A percentile compares a stretch with the other conserved stretches of the same genome.
These are phyloP conservation scores for Uromys caudimaculatus DNA, from an alignment of 2,797 vertebrate species.

Conservation along the genomic window DNA sequence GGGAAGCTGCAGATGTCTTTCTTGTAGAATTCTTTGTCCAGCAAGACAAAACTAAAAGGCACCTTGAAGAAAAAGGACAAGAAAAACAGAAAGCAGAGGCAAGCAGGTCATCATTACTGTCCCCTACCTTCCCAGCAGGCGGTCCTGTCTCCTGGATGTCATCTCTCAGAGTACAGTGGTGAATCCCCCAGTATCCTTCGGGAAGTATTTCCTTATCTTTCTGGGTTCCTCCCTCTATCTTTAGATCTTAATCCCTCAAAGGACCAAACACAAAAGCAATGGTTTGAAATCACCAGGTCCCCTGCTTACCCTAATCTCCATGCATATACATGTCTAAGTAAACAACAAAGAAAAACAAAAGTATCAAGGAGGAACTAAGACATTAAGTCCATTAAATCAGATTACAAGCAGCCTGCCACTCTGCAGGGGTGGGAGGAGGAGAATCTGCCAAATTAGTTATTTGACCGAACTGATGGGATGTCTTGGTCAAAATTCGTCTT, in stretches of 20 bases:
- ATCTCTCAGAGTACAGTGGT: background rate
- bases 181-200: background rate
- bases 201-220: slow-evolving; percentile 34
- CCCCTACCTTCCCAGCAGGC: background rate
- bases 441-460: slow-evolving; percentile 59
- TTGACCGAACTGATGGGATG: slow-evolving; percentile 56
- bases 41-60: background rate
- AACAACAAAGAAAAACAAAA: slow-evolving; percentile 42
- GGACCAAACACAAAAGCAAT: slow-evolving; percentile 14
- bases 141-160: background rate
- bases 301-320: background rate
- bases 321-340: background rate
- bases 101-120: too few relatives aligned
- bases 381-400: slow-evolving; percentile 67
- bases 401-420: slow-evolving; percentile 57
- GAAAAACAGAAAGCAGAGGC: background rate
- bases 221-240: background rate
- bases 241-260: background rate
- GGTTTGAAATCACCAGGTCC: background rate
- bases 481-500: slow-evolving; percentile 71
- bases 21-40: slow-evolving; percentile 3
- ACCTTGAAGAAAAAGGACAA: background rate
- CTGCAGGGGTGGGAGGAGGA: background rate
- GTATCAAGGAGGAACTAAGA: slow-evolving; percentile 34
- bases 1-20: background rate